Evolutionary conservation across 2,797 vertebrate species (phyloP).

Genomic region (Nyctibius grandis): DNA sequence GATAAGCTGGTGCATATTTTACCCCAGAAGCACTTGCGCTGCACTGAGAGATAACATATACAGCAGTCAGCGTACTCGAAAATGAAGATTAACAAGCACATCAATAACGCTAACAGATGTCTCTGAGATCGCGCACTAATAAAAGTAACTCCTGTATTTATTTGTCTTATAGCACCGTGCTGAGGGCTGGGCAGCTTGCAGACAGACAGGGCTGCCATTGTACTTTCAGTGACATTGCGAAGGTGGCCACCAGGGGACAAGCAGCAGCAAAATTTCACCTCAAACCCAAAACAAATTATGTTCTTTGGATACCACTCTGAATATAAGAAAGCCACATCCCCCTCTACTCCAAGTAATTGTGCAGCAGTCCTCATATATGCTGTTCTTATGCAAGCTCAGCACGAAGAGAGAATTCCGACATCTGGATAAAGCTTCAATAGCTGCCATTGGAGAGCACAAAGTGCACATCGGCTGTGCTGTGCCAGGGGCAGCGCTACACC

Average conservation of each 20-base stretch:
- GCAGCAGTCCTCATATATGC: background rate
- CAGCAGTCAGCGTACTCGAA: background rate
- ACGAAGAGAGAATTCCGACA: background rate
- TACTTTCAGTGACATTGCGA: background rate
- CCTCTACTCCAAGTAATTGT: background rate
- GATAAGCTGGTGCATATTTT: background rate
- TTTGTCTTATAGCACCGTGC: background rate
- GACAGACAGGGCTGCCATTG: background rate
- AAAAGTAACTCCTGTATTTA: background rate
- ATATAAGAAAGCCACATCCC: background rate
- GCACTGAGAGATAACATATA: background rate
- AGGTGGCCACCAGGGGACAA: background rate
- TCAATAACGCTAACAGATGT: background rate
- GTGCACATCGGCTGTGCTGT: background rate
- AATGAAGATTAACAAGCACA: background rate
- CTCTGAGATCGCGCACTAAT: background rate
- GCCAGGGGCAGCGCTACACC: constrained; percentile 2
- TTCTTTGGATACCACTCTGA: background rate
- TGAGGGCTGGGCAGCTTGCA: background rate
- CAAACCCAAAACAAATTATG: background rate
- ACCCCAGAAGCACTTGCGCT: background rate
- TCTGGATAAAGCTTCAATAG: constrained; percentile 22
- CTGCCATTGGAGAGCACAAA: background rate
- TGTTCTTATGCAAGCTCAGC: background rate
- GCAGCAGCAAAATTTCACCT: background rate